phyloP scores from a whole-genome alignment of 1,140 invertebrate species.

The Oncopodura yosiiana region DNA sequence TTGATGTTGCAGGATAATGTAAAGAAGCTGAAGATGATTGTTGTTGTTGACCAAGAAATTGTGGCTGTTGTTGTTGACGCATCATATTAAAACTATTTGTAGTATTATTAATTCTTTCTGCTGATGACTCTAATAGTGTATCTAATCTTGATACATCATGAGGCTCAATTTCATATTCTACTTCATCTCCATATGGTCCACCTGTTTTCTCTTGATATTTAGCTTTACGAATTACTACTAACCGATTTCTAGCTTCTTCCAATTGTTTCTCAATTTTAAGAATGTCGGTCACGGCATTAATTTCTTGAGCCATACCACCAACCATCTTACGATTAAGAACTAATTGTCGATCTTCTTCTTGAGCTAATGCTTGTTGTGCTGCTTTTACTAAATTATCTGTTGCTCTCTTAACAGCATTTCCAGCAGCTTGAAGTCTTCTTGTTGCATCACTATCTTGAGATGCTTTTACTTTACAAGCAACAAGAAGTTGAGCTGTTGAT shows the following conservation, averaged over 20 bases:
- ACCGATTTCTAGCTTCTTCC: conserved; percentile 76
- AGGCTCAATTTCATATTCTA: conserved; percentile 44
- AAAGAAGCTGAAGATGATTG: conserved; percentile 8
- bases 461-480: conserved; percentile 97
- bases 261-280: conserved; percentile 65
- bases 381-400: conserved; percentile 93
- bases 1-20: conserved; percentile 15
- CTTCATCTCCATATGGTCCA: conserved; percentile 42
- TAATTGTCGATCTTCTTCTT: conserved; percentile 77
- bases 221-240: conserved; percentile 73
- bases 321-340: conserved; percentile 86
- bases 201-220: conserved; percentile 60
- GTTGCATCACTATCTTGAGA: conserved; percentile 89
- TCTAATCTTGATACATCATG: conserved; percentile 34
- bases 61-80: conserved; percentile 24
- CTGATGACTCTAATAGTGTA: conserved; percentile 36
- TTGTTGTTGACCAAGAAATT: conserved; percentile 11
- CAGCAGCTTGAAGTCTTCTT: conserved; percentile 80
- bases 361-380: conserved; percentile 83
- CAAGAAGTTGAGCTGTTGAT: conserved; percentile 90
- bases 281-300: conserved; percentile 55
- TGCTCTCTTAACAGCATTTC: conserved; percentile 93
- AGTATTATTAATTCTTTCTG: conserved; percentile 33
- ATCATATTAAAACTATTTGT: conserved; percentile 34
- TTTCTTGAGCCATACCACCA: conserved; percentile 84